Evolutionary conservation across 2,888 invertebrate species (phyloP), one percentile per base, ranked within the genome.

Genomic region (Nasonovia ribisnigri): DNA sequence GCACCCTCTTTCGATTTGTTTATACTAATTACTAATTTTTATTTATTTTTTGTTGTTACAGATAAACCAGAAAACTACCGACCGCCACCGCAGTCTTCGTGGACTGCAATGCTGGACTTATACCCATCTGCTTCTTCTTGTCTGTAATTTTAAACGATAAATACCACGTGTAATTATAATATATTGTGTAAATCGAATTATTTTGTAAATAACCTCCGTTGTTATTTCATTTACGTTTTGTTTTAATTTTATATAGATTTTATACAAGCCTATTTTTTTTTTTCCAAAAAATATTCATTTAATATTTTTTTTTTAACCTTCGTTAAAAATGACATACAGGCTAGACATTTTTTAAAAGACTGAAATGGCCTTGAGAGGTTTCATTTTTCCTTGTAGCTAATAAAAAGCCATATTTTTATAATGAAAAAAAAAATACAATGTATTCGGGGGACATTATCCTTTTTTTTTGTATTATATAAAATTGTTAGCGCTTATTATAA

Each of bases 311-410:
- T 89, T 93, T 90, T n/a, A 42, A 60, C 90, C 60, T 93, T 93
- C 90, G 60, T 93, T 93, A 60, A 93, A 90, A 43, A 93, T 90
- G 90, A 93, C 86, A 93, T 93, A 93, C 93, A 93, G 93, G 93
- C 93, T 93, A 93, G 93, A 93, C 46, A 93, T 90, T 93, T 93
- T 93, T 93, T 90, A 87, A 93, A 93, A 93, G 93, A 93, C 93
- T 93, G 93, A 93, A 90, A 86, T 93, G 90, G 93, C 93, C 93
- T 84, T 42, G 93, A 93, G 89, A 60, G 93, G 88, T 89, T 93
- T 90, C 89, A 93, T 86, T 86, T 90, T 90, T 90, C 93, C 93
- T 90, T 93, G 86, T 93, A 93, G 90, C 93, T 93, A 93, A 93
- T 93, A 93, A 60, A 90, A 93, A 93, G 86, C 90, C 93, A 90